These are phyloP conservation scores for Benthochromis sp. DNA, from an alignment of 2,113 vertebrate genomes.

Conservation along the genomic window DNA sequence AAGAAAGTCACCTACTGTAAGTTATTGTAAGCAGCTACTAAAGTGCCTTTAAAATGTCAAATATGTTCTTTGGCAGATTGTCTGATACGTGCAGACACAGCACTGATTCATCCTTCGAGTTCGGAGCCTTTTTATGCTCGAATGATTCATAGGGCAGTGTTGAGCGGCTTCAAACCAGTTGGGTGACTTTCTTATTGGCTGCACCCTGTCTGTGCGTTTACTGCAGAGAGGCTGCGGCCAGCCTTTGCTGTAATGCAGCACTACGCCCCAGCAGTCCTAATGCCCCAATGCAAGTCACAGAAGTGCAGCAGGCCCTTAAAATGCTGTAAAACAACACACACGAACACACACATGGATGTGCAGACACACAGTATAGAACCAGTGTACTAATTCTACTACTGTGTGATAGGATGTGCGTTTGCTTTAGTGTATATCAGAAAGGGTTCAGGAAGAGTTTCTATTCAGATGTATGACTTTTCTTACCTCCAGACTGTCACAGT, in stretches of 20 bases:
- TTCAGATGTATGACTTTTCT: neutral
- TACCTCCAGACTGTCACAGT: neutral
- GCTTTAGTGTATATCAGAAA: neutral
- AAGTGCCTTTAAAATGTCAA: neutral
- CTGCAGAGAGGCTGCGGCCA: conserved; percentile 50
- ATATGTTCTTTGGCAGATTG: neutral
- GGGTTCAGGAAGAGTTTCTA: neutral
- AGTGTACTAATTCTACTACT: neutral
- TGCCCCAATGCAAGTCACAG: conserved; percentile 19
- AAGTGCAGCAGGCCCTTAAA: neutral
- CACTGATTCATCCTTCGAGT: neutral
- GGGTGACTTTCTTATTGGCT: neutral
- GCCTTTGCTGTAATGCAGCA: conserved; percentile 50
- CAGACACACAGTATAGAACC: neutral
- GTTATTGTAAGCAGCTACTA: neutral
- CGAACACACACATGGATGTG: neutral
- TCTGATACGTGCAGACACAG: neutral
- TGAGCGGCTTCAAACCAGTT: neutral
- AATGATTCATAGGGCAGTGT: neutral
- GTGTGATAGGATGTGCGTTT: fast-evolving
- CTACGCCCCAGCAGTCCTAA: neutral
- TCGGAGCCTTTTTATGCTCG: neutral
- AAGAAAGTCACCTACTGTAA: neutral
- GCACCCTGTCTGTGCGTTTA: neutral
- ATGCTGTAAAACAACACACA: conserved; percentile 10